Evolutionary conservation across 2,797 vertebrate genomes (phyloP).

Genomic region (Chelon labrosus): DNA sequence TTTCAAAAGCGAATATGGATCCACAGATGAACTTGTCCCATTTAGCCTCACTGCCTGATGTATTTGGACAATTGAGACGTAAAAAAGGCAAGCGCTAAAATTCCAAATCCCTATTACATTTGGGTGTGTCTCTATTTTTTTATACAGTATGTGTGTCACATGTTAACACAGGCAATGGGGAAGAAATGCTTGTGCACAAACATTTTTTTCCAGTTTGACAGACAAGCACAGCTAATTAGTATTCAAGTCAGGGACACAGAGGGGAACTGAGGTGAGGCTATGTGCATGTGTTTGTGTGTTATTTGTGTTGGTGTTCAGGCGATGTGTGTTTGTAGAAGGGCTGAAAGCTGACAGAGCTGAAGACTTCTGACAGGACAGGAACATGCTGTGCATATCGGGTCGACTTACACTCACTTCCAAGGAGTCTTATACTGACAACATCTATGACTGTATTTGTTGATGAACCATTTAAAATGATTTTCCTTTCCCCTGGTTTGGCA

Average conservation of each 20-base stretch:
- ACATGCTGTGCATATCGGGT: conserved; percentile 36
- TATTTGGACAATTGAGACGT: conserved; percentile 21
- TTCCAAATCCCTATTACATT: background rate
- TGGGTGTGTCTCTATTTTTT: background rate
- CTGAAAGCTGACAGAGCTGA: conserved; percentile 41
- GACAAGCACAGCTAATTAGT: conserved; percentile 57
- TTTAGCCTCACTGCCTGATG: conserved; percentile 38
- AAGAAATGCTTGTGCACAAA: conserved; percentile 6
- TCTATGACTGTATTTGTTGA: conserved; percentile 25
- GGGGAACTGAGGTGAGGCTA: conserved; percentile 47
- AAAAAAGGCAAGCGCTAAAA: background rate
- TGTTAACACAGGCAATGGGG: background rate
- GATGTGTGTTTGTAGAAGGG: conserved; percentile 33
- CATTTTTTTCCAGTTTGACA: conserved; percentile 44
- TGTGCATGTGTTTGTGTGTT: background rate
- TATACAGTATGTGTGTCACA: background rate
- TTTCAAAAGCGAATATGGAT: conserved; percentile 2
- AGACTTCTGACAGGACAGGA: conserved; percentile 49
- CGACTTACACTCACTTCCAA: conserved; percentile 9
- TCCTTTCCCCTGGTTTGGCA: conserved; percentile 61
- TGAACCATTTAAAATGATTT: conserved; percentile 21
- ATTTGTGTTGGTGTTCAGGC: conserved; percentile 12
- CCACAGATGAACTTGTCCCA: background rate
- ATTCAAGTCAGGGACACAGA: conserved; percentile 48
- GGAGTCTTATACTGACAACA: conserved; percentile 25